Conservation (phyloP, 2,797 vertebrate genomes). For the Sylvia borin region DNA sequence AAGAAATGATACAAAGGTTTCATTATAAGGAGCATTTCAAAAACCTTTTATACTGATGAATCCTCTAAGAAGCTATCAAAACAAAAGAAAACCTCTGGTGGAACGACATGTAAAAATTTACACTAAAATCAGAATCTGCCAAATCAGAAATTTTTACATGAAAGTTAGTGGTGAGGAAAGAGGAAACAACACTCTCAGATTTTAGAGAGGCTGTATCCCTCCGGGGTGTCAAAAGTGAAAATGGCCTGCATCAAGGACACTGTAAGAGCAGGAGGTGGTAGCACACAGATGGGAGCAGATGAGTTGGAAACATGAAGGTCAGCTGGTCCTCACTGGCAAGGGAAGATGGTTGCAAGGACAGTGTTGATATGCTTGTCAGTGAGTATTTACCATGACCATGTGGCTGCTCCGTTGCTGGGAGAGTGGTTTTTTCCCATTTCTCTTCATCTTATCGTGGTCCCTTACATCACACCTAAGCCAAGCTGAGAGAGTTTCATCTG, state of each 20-base stretch:
- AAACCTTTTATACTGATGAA: not conserved
- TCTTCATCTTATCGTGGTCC: not conserved
- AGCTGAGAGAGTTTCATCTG: not conserved
- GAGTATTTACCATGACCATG: not conserved
- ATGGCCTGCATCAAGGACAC: not conserved
- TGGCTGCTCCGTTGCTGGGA: not conserved
- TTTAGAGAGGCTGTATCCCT: not conserved
- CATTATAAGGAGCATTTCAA: not conserved
- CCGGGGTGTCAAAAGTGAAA: not conserved
- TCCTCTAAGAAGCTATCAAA: not conserved
- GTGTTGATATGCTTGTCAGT: accelerated
- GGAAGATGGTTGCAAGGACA: not conserved
- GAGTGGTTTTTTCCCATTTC: not conserved
- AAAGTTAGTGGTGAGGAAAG: not conserved
- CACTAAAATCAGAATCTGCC: not conserved
- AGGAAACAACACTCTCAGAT: not conserved
- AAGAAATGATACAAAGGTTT: not conserved
- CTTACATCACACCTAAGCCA: not conserved
- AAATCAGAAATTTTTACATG: not conserved
- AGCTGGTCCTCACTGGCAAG: not conserved
- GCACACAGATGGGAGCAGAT: accelerated
- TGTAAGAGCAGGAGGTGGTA: not conserved
- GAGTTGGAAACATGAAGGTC: not conserved
- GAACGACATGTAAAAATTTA: not conserved
- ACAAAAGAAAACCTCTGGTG: not conserved